Conservation (phyloP, 2,888 invertebrate genomes). For the Oxycera nigricornis region DNA sequence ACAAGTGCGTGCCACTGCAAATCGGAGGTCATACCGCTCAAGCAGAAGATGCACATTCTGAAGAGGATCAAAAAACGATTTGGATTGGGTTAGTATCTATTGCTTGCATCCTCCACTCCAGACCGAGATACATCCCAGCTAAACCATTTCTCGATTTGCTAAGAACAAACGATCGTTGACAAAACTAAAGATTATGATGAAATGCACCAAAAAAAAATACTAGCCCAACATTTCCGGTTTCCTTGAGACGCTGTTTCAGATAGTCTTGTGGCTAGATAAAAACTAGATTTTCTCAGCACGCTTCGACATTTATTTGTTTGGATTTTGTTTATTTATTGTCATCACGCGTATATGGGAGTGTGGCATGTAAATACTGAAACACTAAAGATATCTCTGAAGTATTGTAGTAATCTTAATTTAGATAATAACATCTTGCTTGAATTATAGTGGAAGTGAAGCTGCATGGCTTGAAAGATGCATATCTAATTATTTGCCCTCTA, state of each 20-base stretch:
- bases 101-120: background rate
- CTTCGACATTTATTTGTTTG: background rate
- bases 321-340: background rate
- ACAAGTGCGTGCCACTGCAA: slow-evolving; percentile 40
- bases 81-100: slow-evolving; percentile 77
- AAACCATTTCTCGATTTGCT: too few relatives aligned
- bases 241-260: slow-evolving; percentile 10
- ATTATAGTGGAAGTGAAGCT: too few relatives aligned
- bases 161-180: background rate
- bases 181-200: background rate
- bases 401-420: too few relatives aligned
- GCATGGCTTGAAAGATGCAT: too few relatives aligned
- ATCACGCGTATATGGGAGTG: too few relatives aligned
- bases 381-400: too few relatives aligned
- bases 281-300: slow-evolving; percentile 23
- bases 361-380: too few relatives aligned
- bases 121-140: background rate
- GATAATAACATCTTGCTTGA: too few relatives aligned
- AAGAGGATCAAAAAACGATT: slow-evolving; percentile 90
- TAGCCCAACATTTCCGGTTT: slow-evolving; percentile 20
- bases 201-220: too few relatives aligned
- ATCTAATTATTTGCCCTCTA: background rate
- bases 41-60: slow-evolving; percentile 81
- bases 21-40: slow-evolving; percentile 47
- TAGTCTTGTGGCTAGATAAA: slow-evolving; percentile 16